A percentile compares a stretch with the other conserved stretches of the same genome.
These are phyloP conservation scores for Anhinga anhinga DNA, from an alignment of 2,113 vertebrate species.

Conservation along the genomic window DNA sequence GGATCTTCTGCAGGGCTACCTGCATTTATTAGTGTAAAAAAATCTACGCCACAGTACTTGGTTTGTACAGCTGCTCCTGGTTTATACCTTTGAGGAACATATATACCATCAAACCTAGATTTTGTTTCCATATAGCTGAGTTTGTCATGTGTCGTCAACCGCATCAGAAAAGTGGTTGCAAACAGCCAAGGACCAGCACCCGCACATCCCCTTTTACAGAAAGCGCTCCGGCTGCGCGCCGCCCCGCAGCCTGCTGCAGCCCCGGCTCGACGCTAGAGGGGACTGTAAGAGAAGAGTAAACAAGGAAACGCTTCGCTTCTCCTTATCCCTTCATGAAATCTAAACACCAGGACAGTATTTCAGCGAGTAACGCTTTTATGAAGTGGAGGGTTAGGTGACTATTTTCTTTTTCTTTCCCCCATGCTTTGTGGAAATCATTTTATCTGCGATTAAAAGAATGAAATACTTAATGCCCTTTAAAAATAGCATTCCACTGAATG, in stretches of 20 bases:
- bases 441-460: neutral
- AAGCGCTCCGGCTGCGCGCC: slow-evolving; percentile 68
- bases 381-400: neutral
- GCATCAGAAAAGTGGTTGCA: slow-evolving; percentile 99
- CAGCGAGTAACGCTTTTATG: neutral
- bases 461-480: neutral
- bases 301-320: neutral
- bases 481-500: neutral
- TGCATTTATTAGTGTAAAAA: neutral
- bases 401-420: accelerated
- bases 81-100: slow-evolving; percentile 76
- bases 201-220: slow-evolving; percentile 83
- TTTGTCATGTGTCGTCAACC: slow-evolving; percentile 99
- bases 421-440: neutral
- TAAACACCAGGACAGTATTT: neutral
- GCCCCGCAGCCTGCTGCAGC: neutral
- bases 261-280: slow-evolving; percentile 46
- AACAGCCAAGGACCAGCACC: slow-evolving; percentile 91
- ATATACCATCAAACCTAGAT: slow-evolving; percentile 74
- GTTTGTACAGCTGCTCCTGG: neutral
- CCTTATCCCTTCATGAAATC: neutral
- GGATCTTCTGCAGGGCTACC: neutral
- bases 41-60: neutral
- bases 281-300: slow-evolving; percentile 10
- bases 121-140: slow-evolving; percentile 90